Conservation (phyloP, 2,797 vertebrate genomes). For the Aratinga solstitialis region DNA sequence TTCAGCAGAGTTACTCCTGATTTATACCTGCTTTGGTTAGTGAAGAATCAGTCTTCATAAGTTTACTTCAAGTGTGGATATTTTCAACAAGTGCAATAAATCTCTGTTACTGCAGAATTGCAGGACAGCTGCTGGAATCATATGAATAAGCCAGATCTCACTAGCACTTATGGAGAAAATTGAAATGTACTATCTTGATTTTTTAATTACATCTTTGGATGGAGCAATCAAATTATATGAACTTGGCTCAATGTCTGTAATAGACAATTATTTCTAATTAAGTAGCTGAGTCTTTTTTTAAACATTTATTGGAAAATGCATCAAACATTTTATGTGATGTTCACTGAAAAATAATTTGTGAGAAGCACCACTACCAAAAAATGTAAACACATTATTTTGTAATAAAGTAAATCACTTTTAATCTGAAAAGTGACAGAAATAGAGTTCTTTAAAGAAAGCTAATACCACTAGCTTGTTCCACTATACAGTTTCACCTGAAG, state of each 20-base stretch:
- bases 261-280: background rate
- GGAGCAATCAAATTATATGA: background rate
- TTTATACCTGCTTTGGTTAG: background rate
- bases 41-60: background rate
- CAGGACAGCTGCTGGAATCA: background rate
- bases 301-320: background rate
- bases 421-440: background rate
- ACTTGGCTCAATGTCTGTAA: background rate
- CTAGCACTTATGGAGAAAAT: background rate
- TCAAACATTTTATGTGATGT: background rate
- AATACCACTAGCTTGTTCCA: background rate
- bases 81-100: background rate
- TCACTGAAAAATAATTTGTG: background rate
- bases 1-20: background rate
- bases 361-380: background rate
- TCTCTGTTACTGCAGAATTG: background rate
- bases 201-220: conserved; percentile 3
- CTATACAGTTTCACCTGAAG: background rate
- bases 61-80: background rate
- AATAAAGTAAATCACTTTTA: background rate
- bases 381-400: background rate
- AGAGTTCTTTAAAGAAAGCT: background rate
- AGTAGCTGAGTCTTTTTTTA: background rate
- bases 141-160: background rate
- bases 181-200: background rate